phyloP scores from a whole-genome alignment of 1,140 invertebrate genomes.

The Holcopasites calliopsidis region DNA sequence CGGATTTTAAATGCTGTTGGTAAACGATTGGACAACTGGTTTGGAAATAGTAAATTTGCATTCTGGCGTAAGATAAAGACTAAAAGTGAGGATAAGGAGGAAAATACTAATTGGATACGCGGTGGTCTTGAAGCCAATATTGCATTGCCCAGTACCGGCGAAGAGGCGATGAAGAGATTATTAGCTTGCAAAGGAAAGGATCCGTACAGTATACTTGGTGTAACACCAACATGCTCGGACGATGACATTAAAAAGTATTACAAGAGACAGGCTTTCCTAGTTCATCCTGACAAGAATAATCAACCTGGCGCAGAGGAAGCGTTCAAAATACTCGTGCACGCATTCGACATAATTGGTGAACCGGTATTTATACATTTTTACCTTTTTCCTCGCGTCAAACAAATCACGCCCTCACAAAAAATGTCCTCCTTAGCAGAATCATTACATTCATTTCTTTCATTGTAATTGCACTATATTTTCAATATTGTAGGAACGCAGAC shows the following conservation, averaged over 20 bases:
- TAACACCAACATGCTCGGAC: constrained; percentile 91
- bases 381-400: constrained; percentile 7
- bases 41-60: constrained; percentile 82
- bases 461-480: background rate
- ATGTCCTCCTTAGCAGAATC: background rate
- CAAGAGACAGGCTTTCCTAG: constrained; percentile 93
- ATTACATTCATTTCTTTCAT: constrained; percentile 8
- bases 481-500: constrained; percentile 86
- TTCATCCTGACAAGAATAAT: constrained; percentile 97
- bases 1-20: constrained; percentile 77
- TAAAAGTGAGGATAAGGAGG: constrained; percentile 78
- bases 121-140: constrained; percentile 89
- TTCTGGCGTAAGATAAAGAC: constrained; percentile 83
- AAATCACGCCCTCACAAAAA: constrained; percentile 15
- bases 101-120: constrained; percentile 74
- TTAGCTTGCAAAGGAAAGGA: constrained; percentile 96
- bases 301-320: constrained; percentile 96
- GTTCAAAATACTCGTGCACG: constrained; percentile 96
- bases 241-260: constrained; percentile 97
- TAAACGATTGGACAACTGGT: constrained; percentile 81
- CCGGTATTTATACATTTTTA: constrained; percentile 82
- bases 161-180: constrained; percentile 95
- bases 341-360: constrained; percentile 96
- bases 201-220: constrained; percentile 95
- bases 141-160: constrained; percentile 91